These are phyloP conservation scores for Nipponacmea schrenckii DNA, from an alignment of 2,888 invertebrate genomes.

Conservation along the genomic window DNA sequence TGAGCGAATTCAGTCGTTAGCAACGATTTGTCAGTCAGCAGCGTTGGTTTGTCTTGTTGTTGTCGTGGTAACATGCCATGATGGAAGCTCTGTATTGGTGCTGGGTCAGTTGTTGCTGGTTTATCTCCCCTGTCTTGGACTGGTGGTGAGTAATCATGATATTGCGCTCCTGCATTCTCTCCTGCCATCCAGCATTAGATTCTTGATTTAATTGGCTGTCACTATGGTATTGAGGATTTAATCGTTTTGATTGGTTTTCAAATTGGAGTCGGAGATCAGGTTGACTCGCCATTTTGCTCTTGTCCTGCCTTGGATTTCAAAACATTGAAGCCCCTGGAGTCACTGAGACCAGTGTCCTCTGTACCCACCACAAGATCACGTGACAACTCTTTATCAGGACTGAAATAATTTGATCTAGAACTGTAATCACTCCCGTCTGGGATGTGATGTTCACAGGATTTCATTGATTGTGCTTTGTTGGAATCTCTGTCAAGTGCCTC, in stretches of 20 bases:
- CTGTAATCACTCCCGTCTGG: conserved; percentile 52
- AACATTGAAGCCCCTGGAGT: conserved; percentile 45
- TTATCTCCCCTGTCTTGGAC: background rate
- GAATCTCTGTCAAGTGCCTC: background rate
- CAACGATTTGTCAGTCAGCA: conserved; percentile 43
- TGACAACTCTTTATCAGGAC: conserved; percentile 35
- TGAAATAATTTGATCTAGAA: conserved; percentile 37
- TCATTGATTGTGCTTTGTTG: too few relatives aligned
- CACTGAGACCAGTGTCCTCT: conserved; percentile 43
- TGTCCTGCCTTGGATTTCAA: conserved; percentile 13
- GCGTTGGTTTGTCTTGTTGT: conserved; percentile 32
- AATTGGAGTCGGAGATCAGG: too few relatives aligned
- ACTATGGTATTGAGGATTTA: too few relatives aligned
- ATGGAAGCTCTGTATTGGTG: conserved; percentile 29
- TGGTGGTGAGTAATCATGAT: background rate
- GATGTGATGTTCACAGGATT: conserved; percentile 43
- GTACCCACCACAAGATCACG: conserved; percentile 44
- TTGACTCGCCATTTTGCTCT: background rate
- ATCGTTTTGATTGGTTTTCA: too few relatives aligned
- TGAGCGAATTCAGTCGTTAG: conserved; percentile 46
- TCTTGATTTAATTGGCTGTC: too few relatives aligned
- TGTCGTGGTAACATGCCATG: conserved; percentile 31
- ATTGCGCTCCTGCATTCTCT: too few relatives aligned
- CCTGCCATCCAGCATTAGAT: too few relatives aligned
- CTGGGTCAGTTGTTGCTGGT: conserved; percentile 26